Percentiles rank a stretch among this genome's conserved stretches.
Conservation (phyloP, 1,140 invertebrate genomes). For the Calliphora vicina region DNA sequence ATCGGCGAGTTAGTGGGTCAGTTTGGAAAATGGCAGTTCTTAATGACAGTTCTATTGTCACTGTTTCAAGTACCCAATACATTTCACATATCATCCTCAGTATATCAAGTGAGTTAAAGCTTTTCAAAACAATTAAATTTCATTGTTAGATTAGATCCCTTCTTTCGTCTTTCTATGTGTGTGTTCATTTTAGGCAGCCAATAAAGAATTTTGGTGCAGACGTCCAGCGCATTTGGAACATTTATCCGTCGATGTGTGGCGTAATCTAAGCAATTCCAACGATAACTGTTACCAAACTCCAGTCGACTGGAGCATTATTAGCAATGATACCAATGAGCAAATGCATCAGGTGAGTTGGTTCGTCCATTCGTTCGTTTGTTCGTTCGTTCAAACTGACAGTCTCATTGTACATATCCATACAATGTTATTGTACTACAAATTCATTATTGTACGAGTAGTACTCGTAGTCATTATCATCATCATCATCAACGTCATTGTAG, state of each 20-base stretch:
- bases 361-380: background rate
- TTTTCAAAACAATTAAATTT: background rate
- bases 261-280: constrained; percentile 68
- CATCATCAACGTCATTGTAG: no score
- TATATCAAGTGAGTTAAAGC: constrained; percentile 67
- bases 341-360: constrained; percentile 33
- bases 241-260: constrained; percentile 67
- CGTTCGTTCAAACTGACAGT: no score
- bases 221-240: constrained; percentile 65
- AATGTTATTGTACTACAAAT: no score
- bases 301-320: constrained; percentile 52
- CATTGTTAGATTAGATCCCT: background rate
- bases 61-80: constrained; percentile 79
- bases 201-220: constrained; percentile 71
- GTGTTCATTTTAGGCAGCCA: constrained; percentile 63
- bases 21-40: constrained; percentile 78
- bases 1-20: constrained; percentile 74
- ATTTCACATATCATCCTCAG: constrained; percentile 76
- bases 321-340: constrained; percentile 39
- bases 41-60: constrained; percentile 74
- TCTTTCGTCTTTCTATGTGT: background rate
- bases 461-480: no score
- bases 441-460: no score
- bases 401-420: background rate
- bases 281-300: constrained; percentile 64